Percentiles rank a stretch among this genome's conserved stretches.
Evolutionary conservation across 1,140 invertebrate genomes (phyloP).

Genomic region (Eurosta solidaginis): DNA sequence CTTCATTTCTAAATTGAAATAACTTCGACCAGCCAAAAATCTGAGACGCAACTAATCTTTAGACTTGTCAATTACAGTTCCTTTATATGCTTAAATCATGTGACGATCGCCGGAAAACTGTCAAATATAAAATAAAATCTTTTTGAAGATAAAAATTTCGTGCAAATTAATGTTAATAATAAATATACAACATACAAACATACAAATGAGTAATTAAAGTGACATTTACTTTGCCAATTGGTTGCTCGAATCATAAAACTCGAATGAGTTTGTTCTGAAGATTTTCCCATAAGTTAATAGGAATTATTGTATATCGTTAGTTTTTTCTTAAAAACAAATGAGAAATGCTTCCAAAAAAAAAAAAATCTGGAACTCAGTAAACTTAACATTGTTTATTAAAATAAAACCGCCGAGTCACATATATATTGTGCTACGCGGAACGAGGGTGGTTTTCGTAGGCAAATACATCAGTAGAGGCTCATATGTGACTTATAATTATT

Average conservation of each 20-base stretch:
- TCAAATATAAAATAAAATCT: not conserved
- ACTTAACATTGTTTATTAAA: no score
- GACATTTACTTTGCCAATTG: constrained; percentile 14
- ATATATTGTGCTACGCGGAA: no score
- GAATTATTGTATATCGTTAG: no score
- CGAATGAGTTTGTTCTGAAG: no score
- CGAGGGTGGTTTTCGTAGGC: no score
- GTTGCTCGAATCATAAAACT: not conserved
- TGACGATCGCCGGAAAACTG: not conserved
- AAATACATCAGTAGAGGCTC: no score
- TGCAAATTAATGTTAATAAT: not conserved
- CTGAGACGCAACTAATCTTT: no score
- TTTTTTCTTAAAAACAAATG: no score
- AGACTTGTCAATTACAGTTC: not conserved
- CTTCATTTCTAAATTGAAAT: constrained; percentile 8
- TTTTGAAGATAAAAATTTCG: not conserved
- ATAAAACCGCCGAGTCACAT: no score
- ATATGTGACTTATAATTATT: no score
- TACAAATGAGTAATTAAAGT: not conserved
- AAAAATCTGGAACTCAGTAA: not conserved
- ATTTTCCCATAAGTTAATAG: no score
- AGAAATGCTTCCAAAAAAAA: not conserved
- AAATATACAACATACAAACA: not conserved
- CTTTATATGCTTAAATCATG: constrained; percentile 4
- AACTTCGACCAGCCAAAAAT: not conserved